These are phyloP conservation scores for Beris morrisii DNA, from an alignment of 2,888 invertebrate species.

Conservation along the genomic window DNA sequence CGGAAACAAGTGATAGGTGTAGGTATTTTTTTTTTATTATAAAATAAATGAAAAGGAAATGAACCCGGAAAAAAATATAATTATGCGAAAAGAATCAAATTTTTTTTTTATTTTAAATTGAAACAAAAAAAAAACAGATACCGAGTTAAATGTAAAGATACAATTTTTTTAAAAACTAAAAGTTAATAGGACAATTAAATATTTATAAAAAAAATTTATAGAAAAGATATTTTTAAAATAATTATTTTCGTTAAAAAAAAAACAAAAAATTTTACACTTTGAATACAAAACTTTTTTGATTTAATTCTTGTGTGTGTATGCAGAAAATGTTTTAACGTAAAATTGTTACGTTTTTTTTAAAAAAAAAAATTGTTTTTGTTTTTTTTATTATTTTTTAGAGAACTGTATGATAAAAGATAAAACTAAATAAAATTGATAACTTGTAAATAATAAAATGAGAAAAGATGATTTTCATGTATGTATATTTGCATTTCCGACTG, in stretches of 20 bases:
- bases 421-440: constrained; percentile 1
- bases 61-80: constrained; percentile 17
- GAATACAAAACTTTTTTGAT: constrained; percentile 20
- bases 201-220: constrained; percentile 1
- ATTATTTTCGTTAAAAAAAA: constrained; percentile 29
- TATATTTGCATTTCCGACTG: constrained; percentile 11
- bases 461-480: constrained; percentile 13
- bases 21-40: constrained; percentile 15
- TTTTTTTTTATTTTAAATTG: constrained; percentile 16
- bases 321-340: constrained; percentile 6
- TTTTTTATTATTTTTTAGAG: constrained; percentile 19
- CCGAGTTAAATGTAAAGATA: neutral
- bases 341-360: constrained; percentile 9
- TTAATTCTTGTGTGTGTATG: constrained; percentile 12
- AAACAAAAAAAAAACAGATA: constrained; percentile 4
- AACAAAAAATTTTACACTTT: constrained; percentile 28
- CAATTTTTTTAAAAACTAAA: constrained; percentile 18
- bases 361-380: constrained; percentile 16
- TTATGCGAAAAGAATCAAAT: constrained; percentile 9
- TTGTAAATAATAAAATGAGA: constrained; percentile 1
- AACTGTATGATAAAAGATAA: neutral
- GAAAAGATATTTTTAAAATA: neutral
- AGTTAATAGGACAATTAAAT: constrained; percentile 26
- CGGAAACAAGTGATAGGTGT: constrained; percentile 30
- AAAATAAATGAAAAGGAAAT: constrained; percentile 14